These are phyloP conservation scores for Manis pentadactyla DNA, from an alignment of 2,797 vertebrate genomes.

Conservation along the genomic window DNA sequence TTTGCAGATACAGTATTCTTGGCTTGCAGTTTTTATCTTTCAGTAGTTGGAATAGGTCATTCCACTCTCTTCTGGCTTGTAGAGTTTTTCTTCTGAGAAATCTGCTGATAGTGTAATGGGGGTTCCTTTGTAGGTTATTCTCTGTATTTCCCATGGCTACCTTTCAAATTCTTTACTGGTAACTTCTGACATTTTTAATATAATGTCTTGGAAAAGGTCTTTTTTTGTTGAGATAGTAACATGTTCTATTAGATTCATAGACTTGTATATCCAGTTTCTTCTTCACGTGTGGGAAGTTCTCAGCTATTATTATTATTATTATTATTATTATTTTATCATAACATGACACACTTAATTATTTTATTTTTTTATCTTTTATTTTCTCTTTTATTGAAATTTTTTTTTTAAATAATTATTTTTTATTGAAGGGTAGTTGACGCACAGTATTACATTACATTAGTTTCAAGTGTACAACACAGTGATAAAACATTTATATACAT, in stretches of 20 bases:
- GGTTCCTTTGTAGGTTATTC: not conserved
- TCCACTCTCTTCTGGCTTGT: not conserved
- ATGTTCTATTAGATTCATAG: not conserved
- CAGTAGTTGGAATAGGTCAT: too few species aligned
- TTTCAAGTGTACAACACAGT: too few species aligned
- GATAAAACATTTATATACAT: too few species aligned
- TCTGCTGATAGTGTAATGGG: not conserved
- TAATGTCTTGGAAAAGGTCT: not conserved
- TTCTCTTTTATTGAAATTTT: too few species aligned
- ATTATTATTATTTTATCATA: too few species aligned
- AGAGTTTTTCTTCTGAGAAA: not conserved
- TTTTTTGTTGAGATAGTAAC: not conserved
- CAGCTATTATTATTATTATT: not conserved
- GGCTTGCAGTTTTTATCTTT: too few species aligned
- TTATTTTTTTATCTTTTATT: too few species aligned
- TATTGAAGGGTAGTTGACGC: too few species aligned
- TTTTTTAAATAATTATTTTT: too few species aligned
- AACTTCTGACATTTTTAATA: not conserved
- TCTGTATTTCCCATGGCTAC: not conserved
- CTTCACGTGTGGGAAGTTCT: not conserved
- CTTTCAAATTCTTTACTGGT: not conserved
- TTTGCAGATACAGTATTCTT: too few species aligned
- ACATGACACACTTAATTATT: too few species aligned
- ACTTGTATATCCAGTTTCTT: not conserved
- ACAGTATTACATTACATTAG: too few species aligned